Evolutionary conservation across 1,140 invertebrate species (phyloP).

Genomic region (Diabrotica virgifera): DNA sequence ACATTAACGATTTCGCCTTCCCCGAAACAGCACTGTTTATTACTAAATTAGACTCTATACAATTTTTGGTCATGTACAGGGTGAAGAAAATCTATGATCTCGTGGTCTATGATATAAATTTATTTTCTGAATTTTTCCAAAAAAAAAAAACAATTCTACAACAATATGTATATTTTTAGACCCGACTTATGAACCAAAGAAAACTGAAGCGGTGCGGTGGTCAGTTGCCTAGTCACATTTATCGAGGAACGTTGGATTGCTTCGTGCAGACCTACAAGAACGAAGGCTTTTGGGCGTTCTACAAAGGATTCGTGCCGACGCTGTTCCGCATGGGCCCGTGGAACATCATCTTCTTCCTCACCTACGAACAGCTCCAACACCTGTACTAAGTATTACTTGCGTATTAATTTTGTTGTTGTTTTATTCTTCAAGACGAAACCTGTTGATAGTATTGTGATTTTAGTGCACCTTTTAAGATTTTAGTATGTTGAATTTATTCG

Average conservation of each 20-base stretch:
- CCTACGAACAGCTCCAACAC: constrained; percentile 86
- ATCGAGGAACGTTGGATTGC: constrained; percentile 86
- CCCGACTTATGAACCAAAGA: constrained; percentile 87
- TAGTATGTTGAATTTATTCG: not conserved
- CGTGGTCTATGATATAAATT: too few relatives aligned
- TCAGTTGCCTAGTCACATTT: constrained; percentile 58
- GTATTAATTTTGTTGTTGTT: constrained; percentile 13
- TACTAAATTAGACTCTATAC: too few relatives aligned
- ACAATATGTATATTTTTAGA: constrained; percentile 62
- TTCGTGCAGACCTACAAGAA: constrained; percentile 76
- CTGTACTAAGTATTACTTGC: constrained; percentile 49
- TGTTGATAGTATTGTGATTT: constrained; percentile 15
- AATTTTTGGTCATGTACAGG: too few relatives aligned
- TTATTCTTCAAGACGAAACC: constrained; percentile 8
- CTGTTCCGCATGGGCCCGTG: constrained; percentile 80
- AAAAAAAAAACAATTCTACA: too few relatives aligned
- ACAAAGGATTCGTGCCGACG: constrained; percentile 82
- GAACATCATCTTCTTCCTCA: constrained; percentile 96
- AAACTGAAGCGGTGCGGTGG: constrained; percentile 57
- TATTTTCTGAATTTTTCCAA: too few relatives aligned
- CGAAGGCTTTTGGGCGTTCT: constrained; percentile 78
- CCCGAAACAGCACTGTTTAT: too few relatives aligned
- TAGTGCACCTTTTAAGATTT: constrained; percentile 16
- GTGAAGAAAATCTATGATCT: too few relatives aligned
- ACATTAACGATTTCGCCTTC: too few relatives aligned